phyloP scores from a whole-genome alignment of 1,140 invertebrate genomes.

The Trichoplusia ni region DNA sequence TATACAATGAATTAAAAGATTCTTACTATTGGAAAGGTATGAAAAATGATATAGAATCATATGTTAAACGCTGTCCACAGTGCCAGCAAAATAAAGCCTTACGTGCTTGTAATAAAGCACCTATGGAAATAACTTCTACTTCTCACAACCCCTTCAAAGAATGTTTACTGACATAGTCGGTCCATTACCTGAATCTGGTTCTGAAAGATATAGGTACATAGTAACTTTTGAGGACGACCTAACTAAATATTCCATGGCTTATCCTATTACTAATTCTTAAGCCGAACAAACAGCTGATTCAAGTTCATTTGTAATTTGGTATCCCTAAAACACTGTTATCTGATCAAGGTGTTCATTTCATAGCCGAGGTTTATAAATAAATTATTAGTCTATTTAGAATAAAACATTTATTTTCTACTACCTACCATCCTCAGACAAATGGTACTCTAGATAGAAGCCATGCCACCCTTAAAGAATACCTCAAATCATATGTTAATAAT shows the following conservation, averaged over 20 bases:
- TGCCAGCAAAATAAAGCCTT: no score
- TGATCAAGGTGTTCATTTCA: conserved; percentile 52
- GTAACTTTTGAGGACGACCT: conserved; percentile 21
- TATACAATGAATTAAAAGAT: no score
- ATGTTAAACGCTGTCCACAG: no score
- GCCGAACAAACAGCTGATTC: background rate
- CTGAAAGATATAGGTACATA: conserved; percentile 8
- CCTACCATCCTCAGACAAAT: conserved; percentile 40
- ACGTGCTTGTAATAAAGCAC: no score
- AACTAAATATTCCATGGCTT: conserved; percentile 22
- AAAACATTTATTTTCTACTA: conserved; percentile 43
- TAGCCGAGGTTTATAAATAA: conserved; percentile 40
- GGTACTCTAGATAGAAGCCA: conserved; percentile 15
- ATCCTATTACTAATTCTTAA: background rate
- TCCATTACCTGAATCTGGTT: conserved; percentile 12
- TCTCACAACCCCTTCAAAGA: no score
- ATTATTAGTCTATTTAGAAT: conserved; percentile 48
- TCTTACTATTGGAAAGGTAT: no score
- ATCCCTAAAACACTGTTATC: conserved; percentile 43
- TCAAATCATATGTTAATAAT: conserved; percentile 4
- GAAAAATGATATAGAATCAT: no score
- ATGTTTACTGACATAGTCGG: conserved; percentile 19
- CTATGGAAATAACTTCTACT: no score
- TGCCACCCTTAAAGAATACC: background rate
- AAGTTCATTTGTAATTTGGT: conserved; percentile 29